Conservation (phyloP, 2,888 invertebrate genomes). For the Apodemia mormo region DNA sequence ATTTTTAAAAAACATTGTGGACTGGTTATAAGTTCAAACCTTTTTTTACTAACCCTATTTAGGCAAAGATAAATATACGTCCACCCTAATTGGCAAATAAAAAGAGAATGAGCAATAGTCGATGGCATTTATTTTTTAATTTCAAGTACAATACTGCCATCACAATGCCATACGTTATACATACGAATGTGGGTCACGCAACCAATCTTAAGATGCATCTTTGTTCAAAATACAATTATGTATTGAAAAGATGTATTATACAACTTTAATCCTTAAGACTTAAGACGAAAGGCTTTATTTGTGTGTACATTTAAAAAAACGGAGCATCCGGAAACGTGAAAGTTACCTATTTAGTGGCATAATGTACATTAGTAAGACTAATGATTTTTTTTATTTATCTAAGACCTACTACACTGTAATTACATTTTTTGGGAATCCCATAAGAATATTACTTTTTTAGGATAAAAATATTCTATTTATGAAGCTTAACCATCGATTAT, state of each 20-base stretch:
- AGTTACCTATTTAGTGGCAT: background rate
- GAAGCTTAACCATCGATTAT: too few relatives aligned
- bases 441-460: too few relatives aligned
- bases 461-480: too few relatives aligned
- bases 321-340: background rate
- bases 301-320: background rate
- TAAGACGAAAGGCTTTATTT: background rate
- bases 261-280: background rate
- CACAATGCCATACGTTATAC: slow-evolving; percentile 57
- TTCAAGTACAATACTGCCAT: slow-evolving; percentile 53
- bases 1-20: background rate
- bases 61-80: slow-evolving; percentile 41
- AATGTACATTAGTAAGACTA: too few relatives aligned
- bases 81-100: slow-evolving; percentile 51
- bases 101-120: slow-evolving; percentile 61
- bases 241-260: slow-evolving; percentile 22
- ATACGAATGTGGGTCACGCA: slow-evolving; percentile 65
- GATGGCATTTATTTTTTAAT: slow-evolving; percentile 53
- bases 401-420: too few relatives aligned
- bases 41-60: background rate
- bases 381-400: too few relatives aligned
- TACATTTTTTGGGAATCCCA: too few relatives aligned
- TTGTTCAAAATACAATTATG: slow-evolving; percentile 41
- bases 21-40: background rate
- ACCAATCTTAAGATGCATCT: slow-evolving; percentile 64